Conservation (phyloP, 2,888 invertebrate genomes). For the Dugesia japonica region DNA sequence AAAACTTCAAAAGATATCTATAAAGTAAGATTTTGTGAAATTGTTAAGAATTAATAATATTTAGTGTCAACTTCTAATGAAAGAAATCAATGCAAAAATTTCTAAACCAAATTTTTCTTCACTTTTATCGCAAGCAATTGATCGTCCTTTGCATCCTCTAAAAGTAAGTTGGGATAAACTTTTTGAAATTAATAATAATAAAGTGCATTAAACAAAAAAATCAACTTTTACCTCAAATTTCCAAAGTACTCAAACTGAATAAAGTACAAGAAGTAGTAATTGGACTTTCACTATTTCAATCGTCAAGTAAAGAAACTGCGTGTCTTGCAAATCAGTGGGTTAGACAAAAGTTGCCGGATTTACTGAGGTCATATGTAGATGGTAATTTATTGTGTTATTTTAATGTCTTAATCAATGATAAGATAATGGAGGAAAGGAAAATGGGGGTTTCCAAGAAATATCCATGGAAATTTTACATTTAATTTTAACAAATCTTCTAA, state of each 20-base stretch:
- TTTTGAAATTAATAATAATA: conserved; percentile 35
- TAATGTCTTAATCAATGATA: background rate
- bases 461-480: conserved; percentile 73
- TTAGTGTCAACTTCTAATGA: conserved; percentile 61
- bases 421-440: conserved; percentile 36
- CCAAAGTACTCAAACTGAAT: conserved; percentile 68
- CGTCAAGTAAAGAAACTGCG: conserved; percentile 61
- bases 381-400: conserved; percentile 49
- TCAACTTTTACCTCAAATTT: conserved; percentile 66
- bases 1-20: conserved; percentile 48
- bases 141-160: conserved; percentile 62
- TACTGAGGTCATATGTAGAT: conserved; percentile 62
- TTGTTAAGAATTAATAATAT: conserved; percentile 35
- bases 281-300: conserved; percentile 67
- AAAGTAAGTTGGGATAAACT: conserved; percentile 51
- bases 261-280: conserved; percentile 78
- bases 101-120: conserved; percentile 72
- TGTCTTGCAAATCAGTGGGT: conserved; percentile 63
- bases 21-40: background rate
- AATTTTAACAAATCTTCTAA: conserved; percentile 55
- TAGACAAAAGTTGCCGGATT: conserved; percentile 64
- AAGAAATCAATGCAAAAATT: conserved; percentile 63
- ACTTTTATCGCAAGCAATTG: conserved; percentile 70
- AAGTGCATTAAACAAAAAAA: conserved; percentile 65
- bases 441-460: conserved; percentile 66